These are phyloP conservation scores for Serripes groenlandicus DNA, from an alignment of 2,888 invertebrate species.

Conservation along the genomic window DNA sequence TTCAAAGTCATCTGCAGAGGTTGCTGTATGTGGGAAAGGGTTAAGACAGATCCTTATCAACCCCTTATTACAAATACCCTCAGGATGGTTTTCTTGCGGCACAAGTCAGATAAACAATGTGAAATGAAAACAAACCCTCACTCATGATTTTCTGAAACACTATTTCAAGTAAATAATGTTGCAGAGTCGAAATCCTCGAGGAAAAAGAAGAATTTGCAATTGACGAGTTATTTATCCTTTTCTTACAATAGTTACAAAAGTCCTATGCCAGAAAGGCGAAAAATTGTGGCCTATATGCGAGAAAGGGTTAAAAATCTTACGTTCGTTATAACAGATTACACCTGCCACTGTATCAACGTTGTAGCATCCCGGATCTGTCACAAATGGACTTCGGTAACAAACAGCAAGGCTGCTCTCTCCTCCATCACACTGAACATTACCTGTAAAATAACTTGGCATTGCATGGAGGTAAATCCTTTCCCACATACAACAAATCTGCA, in stretches of 20 bases:
- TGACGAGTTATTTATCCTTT: neutral
- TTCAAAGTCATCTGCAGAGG: too few species aligned
- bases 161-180: neutral
- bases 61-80: too few species aligned
- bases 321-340: conserved; percentile 60
- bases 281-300: neutral
- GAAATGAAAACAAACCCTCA: too few species aligned
- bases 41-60: too few species aligned
- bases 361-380: conserved; percentile 55
- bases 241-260: neutral
- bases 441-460: too few species aligned
- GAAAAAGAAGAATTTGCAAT: neutral
- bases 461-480: too few species aligned
- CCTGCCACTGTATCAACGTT: conserved; percentile 58
- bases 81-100: too few species aligned
- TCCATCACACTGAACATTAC: conserved; percentile 3
- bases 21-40: too few species aligned
- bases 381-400: conserved; percentile 53
- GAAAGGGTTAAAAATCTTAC: conserved; percentile 21
- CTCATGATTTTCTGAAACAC: neutral
- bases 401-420: conserved; percentile 13
- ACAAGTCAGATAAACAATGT: too few species aligned
- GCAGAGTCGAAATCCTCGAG: neutral
- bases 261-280: neutral
- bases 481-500: too few species aligned